Evolutionary conservation across 2,113 vertebrate genomes (phyloP).

Genomic region (Halichoerus grypus): DNA sequence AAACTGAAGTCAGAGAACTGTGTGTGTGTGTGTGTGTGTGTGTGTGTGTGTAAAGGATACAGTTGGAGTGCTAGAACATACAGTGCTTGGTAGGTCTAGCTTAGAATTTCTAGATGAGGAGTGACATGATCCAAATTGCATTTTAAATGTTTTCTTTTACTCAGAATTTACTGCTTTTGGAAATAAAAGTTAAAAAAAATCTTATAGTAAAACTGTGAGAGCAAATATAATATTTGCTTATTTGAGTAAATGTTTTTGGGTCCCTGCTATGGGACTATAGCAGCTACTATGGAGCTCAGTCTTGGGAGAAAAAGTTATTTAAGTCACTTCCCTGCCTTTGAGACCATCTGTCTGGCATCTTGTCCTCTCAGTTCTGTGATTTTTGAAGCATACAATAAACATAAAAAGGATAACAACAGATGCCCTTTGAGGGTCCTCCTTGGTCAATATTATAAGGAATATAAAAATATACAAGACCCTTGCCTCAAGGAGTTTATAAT

Average conservation of each 20-base stretch:
- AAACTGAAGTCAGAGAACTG: not conserved
- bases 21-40: not conserved
- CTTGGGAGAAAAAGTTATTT: not conserved
- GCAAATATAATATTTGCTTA: not conserved
- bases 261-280: not conserved
- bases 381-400: not conserved
- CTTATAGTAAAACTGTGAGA: not conserved
- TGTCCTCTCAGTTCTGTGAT: not conserved
- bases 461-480: not conserved
- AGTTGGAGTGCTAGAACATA: too few species aligned
- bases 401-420: not conserved
- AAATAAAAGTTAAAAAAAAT: not conserved
- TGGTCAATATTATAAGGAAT: not conserved
- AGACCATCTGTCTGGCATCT: not conserved
- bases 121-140: not conserved
- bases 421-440: not conserved
- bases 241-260: not conserved
- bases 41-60: not conserved
- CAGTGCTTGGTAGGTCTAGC: not conserved
- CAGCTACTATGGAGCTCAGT: not conserved
- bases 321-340: not conserved
- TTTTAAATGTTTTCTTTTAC: not conserved
- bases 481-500: not conserved
- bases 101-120: not conserved
- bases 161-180: not conserved